These are phyloP conservation scores for Itoplectis maculator DNA, from an alignment of 2,888 invertebrate species.

Conservation along the genomic window DNA sequence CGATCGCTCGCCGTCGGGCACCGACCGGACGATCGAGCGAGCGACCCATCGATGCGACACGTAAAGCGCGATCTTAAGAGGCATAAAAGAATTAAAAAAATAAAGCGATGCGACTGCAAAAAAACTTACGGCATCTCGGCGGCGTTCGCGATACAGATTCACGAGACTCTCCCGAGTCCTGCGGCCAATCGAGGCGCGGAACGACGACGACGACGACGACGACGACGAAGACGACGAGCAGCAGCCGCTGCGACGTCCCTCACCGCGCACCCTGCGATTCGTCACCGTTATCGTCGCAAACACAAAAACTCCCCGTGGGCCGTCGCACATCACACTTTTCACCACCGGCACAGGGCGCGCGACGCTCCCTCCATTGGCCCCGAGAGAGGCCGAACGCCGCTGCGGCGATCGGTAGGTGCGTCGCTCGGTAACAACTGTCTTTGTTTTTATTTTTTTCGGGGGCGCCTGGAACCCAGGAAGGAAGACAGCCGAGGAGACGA, in stretches of 20 bases:
- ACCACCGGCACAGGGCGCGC: neutral
- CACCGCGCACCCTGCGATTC: conserved; percentile 8
- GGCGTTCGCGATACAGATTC: conserved; percentile 28
- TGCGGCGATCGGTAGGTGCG: neutral
- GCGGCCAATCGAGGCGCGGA: no score
- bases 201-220: conserved; percentile 5
- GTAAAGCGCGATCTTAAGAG: neutral
- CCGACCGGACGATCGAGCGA: no score
- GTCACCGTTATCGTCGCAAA: conserved; percentile 30
- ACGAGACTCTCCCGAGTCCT: conserved; percentile 25
- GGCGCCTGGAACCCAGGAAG: neutral
- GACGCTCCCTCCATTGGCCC: neutral
- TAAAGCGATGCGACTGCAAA: neutral
- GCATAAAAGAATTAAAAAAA: neutral
- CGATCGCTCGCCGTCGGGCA: no score
- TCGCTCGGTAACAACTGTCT: neutral
- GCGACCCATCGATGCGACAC: neutral
- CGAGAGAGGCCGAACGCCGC: no score
- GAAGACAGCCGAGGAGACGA: neutral
- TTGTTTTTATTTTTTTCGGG: neutral
- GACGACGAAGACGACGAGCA: conserved; percentile 1
- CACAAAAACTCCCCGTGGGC: conserved; percentile 26
- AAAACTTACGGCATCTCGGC: conserved; percentile 63
- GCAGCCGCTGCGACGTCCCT: conserved; percentile 10
- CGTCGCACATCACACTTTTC: conserved; percentile 49